phyloP scores from a whole-genome alignment of 2,888 invertebrate species.

The Amiota communis region DNA sequence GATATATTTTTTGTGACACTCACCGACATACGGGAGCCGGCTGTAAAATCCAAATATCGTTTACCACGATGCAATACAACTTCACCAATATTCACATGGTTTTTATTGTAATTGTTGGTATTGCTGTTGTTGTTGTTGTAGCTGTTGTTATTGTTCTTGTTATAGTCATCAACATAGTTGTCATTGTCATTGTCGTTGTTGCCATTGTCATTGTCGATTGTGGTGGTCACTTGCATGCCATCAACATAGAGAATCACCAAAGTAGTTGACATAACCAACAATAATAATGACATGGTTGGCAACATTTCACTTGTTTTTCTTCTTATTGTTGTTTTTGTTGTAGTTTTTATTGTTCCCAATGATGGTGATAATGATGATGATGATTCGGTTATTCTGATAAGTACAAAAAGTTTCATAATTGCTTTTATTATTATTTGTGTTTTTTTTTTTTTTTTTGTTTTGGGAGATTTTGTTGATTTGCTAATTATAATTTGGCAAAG shows the following conservation, averaged over 20 bases:
- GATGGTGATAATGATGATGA: neutral
- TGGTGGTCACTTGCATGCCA: conserved; percentile 1
- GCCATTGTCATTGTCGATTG: conserved; percentile 25
- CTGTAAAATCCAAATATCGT: conserved; percentile 69
- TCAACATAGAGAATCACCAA: conserved; percentile 29
- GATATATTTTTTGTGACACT: conserved; percentile 10
- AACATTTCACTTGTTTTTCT: conserved; percentile 49
- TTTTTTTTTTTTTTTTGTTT: too few species aligned
- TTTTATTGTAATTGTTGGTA: conserved; percentile 22
- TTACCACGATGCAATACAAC: conserved; percentile 60
- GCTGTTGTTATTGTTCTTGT: conserved; percentile 42
- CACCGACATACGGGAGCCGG: conserved; percentile 61
- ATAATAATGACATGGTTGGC: conserved; percentile 20
- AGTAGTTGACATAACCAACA: conserved; percentile 28
- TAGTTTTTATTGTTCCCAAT: conserved; percentile 36
- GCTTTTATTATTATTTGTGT: too few species aligned
- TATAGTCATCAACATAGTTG: conserved; percentile 42
- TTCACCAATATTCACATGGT: neutral
- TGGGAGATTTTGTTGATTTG: too few species aligned
- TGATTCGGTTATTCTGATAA: too few species aligned
- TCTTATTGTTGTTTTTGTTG: conserved; percentile 58
- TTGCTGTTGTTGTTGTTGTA: conserved; percentile 39
- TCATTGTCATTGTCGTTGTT: conserved; percentile 24
- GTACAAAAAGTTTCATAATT: too few species aligned
- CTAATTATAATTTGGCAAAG: too few species aligned